A percentile compares a stretch with the other conserved stretches of the same genome.
Evolutionary conservation across 2,888 invertebrate species (phyloP).

Genomic region (Melanostoma mellinum): DNA sequence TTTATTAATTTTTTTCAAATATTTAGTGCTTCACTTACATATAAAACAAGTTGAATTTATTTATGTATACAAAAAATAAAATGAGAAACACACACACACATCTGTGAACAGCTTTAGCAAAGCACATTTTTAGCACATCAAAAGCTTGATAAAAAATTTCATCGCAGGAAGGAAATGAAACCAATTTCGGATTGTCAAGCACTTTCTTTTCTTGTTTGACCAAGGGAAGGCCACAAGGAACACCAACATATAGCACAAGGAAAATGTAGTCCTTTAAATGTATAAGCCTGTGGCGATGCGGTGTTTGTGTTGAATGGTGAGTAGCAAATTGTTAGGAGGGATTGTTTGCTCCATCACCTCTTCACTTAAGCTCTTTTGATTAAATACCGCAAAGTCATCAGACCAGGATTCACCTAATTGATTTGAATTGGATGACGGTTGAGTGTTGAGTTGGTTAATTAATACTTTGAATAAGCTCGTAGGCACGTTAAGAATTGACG

Average conservation of each 20-base stretch:
- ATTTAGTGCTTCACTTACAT: too few relatives aligned
- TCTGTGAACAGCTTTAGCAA: neutral
- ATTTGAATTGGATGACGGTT: constrained; percentile 1
- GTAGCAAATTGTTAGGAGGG: constrained; percentile 5
- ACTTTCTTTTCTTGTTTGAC: constrained; percentile 43
- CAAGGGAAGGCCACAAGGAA: constrained; percentile 1
- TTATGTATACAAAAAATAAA: too few relatives aligned
- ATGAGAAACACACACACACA: too few relatives aligned
- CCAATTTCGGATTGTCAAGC: constrained; percentile 58
- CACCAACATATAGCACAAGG: constrained; percentile 12
- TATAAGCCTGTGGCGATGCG: neutral
- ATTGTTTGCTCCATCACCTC: constrained; percentile 51
- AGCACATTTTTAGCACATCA: constrained; percentile 44
- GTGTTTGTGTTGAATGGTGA: neutral
- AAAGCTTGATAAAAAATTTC: constrained; percentile 9
- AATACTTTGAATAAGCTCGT: neutral
- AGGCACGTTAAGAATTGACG: neutral
- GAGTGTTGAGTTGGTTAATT: constrained; percentile 16
- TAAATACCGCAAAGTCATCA: constrained; percentile 47
- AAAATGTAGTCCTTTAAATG: neutral
- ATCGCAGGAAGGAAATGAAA: constrained; percentile 29
- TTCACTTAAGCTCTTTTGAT: constrained; percentile 44
- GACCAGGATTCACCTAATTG: constrained; percentile 43
- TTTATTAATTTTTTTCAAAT: too few relatives aligned
- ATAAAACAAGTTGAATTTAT: too few relatives aligned